These are phyloP conservation scores for Conistra vaccinii DNA, from an alignment of 2,888 invertebrate species.

Conservation along the genomic window DNA sequence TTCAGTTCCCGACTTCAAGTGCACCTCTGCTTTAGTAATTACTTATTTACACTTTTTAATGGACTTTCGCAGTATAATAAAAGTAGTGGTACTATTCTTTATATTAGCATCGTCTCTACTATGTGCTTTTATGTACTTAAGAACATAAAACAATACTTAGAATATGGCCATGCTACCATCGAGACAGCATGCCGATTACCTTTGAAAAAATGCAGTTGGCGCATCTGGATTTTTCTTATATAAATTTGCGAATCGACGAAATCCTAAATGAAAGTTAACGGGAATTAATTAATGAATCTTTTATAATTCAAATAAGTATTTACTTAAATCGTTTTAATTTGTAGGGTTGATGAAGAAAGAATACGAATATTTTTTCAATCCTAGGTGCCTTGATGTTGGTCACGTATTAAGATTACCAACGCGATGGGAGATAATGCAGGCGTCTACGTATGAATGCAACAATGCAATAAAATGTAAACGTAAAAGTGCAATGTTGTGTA, in stretches of 20 bases:
- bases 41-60: conserved; percentile 32
- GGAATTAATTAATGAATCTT: neutral
- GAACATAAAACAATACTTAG: conserved; percentile 8
- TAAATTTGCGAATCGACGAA: neutral
- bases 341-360: neutral
- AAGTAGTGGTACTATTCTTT: neutral
- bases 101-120: neutral
- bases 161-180: neutral
- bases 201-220: conserved; percentile 47
- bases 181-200: conserved; percentile 22
- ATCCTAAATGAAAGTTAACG: conserved; percentile 5
- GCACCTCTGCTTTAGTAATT: conserved; percentile 21
- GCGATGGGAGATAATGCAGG: conserved; percentile 50
- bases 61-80: neutral
- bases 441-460: conserved; percentile 52
- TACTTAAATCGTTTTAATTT: neutral
- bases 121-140: neutral
- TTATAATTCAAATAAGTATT: neutral
- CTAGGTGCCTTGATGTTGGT: conserved; percentile 5
- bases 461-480: conserved; percentile 73
- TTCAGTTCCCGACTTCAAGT: conserved; percentile 65
- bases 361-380: neutral
- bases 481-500: conserved; percentile 76
- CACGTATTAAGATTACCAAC: conserved; percentile 40
- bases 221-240: conserved; percentile 13